A percentile compares a stretch with the other conserved stretches of the same genome.
Conservation (phyloP, 2,797 vertebrate species). For the Macropus fuliginosus region DNA sequence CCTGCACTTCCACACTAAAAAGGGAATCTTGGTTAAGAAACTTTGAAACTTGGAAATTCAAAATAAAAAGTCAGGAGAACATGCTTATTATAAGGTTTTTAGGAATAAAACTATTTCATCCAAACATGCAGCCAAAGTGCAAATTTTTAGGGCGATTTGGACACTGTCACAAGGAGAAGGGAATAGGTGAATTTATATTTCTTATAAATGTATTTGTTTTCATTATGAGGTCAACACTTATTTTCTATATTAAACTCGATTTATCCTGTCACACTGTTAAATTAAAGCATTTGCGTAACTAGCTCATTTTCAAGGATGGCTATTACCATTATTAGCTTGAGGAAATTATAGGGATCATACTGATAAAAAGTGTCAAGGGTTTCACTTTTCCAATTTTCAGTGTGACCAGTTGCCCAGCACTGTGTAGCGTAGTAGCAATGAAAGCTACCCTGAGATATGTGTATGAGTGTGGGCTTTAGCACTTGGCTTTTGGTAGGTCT, state of each 20-base stretch:
- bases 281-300: conserved; percentile 72
- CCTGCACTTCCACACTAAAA: not conserved
- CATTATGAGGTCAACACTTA: conserved; percentile 36
- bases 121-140: conserved; percentile 39
- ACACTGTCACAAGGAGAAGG: not conserved
- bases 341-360: conserved; percentile 72
- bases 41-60: conserved; percentile 40
- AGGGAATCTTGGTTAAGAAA: conserved; percentile 36
- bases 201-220: conserved; percentile 60
- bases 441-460: conserved; percentile 28
- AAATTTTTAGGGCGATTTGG: conserved; percentile 44
- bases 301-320: conserved; percentile 73
- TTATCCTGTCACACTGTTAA: conserved; percentile 66
- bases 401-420: conserved; percentile 40
- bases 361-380: conserved; percentile 67
- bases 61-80: conserved; percentile 43
- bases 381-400: conserved; percentile 69
- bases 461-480: not conserved
- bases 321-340: conserved; percentile 68
- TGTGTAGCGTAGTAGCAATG: conserved; percentile 37
- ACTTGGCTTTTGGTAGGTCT: not conserved
- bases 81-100: conserved; percentile 40
- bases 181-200: conserved; percentile 35
- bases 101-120: conserved; percentile 25
- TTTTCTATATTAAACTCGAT: conserved; percentile 63